Evolutionary conservation across 2,888 invertebrate genomes (phyloP), one percentile per base, ranked within the genome.

Genomic region (Drosophila tripunctata): DNA sequence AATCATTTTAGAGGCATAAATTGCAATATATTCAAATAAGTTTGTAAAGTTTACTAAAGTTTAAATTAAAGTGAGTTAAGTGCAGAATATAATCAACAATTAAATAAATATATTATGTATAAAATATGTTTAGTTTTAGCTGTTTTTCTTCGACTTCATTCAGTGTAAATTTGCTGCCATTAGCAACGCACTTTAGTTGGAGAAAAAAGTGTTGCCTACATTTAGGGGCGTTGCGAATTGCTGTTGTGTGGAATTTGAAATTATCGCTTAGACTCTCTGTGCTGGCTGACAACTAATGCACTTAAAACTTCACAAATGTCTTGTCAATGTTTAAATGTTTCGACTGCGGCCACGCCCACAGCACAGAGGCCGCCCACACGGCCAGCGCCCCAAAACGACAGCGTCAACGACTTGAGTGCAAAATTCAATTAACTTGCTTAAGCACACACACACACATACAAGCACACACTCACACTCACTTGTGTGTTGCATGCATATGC

Each of bases 341-440:
- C 76, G 82, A 73, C 69, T 88, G 71, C 68, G 67, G 33, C 36
- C 44, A 60, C 52, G 31, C 41, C 56, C 57, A 67, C 21, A 52
- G 35, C 24, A 12, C 63, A 68, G 44, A 19, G 52, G 38, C 45
- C 52, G 52, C 54, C 17, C 41, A 54, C 55, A 67, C 21, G 47
- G 27, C 12, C 40, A 52, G 41, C 52, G 58, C 66, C 60, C 56
- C 54, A 43, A 67, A 58, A 68, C 75, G 61, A 63, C 77, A 71
- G 76, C 82, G 74, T 68, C 72, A 75, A 75, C 78, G 76, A 79
- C 81, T 87, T 79, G 81, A 75, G 77, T 82, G 78, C 79, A 88
- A 84, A 88, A 88, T 90, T 88, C 87, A 89, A 89, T 89, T 90
- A 88, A 82, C 83, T 78, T 75, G 75, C 88, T 86, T 83, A 82